Base-by-base conservation (phyloP, 2,888 invertebrate genomes). In the Volucella inanis region DNA sequence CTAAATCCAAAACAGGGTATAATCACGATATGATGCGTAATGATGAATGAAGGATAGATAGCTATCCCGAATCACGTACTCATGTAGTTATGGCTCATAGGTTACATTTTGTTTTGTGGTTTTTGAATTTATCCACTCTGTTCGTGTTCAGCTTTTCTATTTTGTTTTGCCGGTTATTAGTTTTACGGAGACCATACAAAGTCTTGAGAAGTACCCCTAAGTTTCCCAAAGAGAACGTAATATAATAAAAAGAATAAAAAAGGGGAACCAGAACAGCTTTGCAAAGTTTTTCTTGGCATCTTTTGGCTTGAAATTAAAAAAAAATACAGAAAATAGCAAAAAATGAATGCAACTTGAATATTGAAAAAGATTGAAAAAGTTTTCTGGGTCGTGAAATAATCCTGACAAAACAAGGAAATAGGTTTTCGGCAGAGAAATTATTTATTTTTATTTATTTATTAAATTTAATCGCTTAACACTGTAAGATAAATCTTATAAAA, bases 21-120 rank as follows among this genome's bases (percentile, higher is more conserved):
- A 71, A 75, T 65, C 68, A 49, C 39, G 59, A 50, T 76, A 76
- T 71, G 72, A 78, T 78, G 78, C 72, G 67, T 78, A 78, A 52
- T 83, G 72, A 83, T 72, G 78, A 62, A 83, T 78, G 62, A 68
- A 61, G 72, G 55, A 52, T 62, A 68, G 14, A 38, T 59, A 22
- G 43, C 45, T 54, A 31, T 0, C 31, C 31, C 6, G 31, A 6
- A 31, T 31, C 31, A 31, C 31, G 31, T 31, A 31, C 6, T 31
- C 31, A 0, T 6, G 6, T 6, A 31, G 31, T 14, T 57, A 39
- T 45, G 49, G 31, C 54, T 55, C 41, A 55, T 54, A 45, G 54
- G 22, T 62, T 6, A 54, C 41, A 47, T 45, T 57, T 38, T n/a
- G 50, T 41, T 65, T 50, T 3, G 31, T 61, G 38, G 43, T 61